Conservation (phyloP, 1,140 invertebrate species). For the Schlechtendalia chinensis region DNA sequence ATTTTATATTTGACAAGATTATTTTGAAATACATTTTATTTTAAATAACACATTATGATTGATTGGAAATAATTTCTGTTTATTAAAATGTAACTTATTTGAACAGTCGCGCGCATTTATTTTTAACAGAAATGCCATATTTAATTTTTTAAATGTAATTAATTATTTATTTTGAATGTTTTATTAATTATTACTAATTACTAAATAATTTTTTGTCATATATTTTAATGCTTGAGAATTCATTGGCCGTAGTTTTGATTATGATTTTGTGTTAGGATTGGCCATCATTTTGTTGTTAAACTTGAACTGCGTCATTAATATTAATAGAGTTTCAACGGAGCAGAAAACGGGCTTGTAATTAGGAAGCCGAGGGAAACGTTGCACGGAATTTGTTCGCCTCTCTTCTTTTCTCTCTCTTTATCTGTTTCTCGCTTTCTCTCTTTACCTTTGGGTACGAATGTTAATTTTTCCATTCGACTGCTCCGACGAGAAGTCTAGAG, state of each 20-base stretch:
- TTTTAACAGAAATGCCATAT: too few species aligned
- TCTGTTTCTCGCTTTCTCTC: neutral
- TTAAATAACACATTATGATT: neutral
- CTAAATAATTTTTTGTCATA: neutral
- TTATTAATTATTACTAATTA: neutral
- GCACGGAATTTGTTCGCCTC: neutral
- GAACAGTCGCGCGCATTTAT: neutral
- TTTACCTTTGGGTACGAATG: constrained; percentile 17
- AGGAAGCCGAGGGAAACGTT: constrained; percentile 24
- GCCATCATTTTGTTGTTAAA: constrained; percentile 20
- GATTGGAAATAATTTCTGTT: neutral
- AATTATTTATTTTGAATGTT: neutral
- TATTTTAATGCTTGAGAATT: constrained; percentile 16
- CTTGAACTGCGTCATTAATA: constrained; percentile 43
- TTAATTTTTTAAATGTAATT: too few species aligned
- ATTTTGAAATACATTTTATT: too few species aligned
- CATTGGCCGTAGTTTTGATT: constrained; percentile 21
- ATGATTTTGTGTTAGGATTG: neutral
- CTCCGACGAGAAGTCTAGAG: constrained; percentile 38
- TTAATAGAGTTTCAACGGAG: constrained; percentile 40
- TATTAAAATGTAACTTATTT: neutral
- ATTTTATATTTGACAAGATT: too few species aligned
- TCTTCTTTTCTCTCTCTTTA: constrained; percentile 12
- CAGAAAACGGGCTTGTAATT: constrained; percentile 41
- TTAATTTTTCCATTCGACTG: constrained; percentile 44